Evolutionary conservation across 2,113 vertebrate genomes (phyloP).

Genomic region (Stomatorhinus ivindoensis): DNA sequence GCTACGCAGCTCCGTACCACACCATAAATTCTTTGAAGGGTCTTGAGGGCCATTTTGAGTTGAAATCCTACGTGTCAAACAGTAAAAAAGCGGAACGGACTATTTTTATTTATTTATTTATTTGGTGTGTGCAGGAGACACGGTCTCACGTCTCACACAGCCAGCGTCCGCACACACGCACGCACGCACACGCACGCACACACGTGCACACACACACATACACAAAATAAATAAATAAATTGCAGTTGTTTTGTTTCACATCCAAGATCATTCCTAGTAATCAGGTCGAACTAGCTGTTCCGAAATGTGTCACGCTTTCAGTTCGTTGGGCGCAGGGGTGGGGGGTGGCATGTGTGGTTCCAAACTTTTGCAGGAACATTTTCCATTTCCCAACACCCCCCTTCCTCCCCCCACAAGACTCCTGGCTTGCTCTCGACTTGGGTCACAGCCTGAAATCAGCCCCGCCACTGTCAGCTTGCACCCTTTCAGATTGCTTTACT

Average conservation of each 20-base stretch:
- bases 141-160: conserved; percentile 35
- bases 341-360: neutral
- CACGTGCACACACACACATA: neutral
- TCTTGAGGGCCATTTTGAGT: conserved; percentile 49
- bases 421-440: neutral
- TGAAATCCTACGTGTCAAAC: conserved; percentile 44
- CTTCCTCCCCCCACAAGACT: neutral
- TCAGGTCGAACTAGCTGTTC: conserved; percentile 58
- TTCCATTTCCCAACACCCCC: neutral
- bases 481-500: neutral
- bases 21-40: conserved; percentile 43
- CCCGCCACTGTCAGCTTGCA: neutral
- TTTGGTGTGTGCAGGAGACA: conserved; percentile 18
- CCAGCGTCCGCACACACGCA: neutral
- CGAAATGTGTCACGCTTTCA: conserved; percentile 43
- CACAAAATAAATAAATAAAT: conserved; percentile 30
- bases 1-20: conserved; percentile 40
- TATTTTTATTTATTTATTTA: neutral
- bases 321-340: conserved; percentile 1
- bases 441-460: neutral
- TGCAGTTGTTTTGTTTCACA: conserved; percentile 43
- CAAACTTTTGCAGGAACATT: neutral
- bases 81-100: conserved; percentile 31
- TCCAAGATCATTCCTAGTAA: conserved; percentile 59
- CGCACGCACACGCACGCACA: neutral